Percentiles rank a stretch among this genome's conserved stretches.
phyloP scores from a whole-genome alignment of 2,113 vertebrate species.

The Prunella fulvescens region DNA sequence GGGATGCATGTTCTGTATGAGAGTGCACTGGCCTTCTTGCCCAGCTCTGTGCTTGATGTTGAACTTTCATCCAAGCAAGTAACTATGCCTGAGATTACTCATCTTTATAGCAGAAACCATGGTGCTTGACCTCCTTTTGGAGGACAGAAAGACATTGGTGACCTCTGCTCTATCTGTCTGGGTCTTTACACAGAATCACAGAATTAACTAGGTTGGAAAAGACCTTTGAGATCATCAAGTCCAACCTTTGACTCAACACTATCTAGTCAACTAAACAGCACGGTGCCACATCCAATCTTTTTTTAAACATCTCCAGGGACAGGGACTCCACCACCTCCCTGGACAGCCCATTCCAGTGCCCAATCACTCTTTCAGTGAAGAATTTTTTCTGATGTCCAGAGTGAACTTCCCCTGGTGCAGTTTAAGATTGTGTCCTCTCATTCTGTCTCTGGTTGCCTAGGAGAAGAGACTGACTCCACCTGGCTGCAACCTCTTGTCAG shows the following conservation, averaged over 20 bases:
- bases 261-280: not conserved
- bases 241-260: not conserved
- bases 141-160: not conserved
- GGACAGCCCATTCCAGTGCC: not conserved
- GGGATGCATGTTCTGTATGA: not conserved
- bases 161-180: not conserved
- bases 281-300: not conserved
- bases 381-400: not conserved
- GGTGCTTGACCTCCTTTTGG: not conserved
- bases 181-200: not conserved
- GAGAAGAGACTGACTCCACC: not conserved
- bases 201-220: not conserved
- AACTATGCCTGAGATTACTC: not conserved
- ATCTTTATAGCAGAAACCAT: not conserved
- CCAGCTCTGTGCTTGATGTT: not conserved
- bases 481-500: not conserved
- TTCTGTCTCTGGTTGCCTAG: not conserved
- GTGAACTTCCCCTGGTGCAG: rapidly evolving
- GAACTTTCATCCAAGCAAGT: not conserved
- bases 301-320: not conserved
- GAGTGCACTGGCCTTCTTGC: rapidly evolving
- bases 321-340: not conserved
- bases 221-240: not conserved
- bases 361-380: not conserved
- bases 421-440: not conserved